Percentiles rank a stretch among this genome's conserved stretches.
phyloP scores from a whole-genome alignment of 2,113 vertebrate species.

The Nerophis ophidion region DNA sequence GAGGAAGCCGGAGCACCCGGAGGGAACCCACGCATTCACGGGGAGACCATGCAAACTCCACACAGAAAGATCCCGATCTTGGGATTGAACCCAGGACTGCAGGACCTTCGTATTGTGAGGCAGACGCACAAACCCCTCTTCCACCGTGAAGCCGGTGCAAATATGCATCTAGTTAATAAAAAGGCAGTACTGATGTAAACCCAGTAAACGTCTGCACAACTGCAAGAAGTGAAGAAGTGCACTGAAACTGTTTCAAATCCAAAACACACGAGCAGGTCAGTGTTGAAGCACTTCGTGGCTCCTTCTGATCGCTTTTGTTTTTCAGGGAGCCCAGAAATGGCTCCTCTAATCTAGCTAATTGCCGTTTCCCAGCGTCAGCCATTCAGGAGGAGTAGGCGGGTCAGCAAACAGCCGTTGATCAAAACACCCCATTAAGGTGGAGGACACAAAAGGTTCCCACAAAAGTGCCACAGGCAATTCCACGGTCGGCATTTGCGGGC shows the following conservation, averaged over 20 bases:
- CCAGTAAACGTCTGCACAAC: too few relatives aligned
- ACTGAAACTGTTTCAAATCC: not conserved
- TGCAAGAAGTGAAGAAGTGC: not conserved
- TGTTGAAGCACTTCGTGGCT: conserved; percentile 7
- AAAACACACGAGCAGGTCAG: conserved; percentile 3
- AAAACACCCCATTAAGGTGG: conserved; percentile 60
- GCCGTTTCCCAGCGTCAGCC: conserved; percentile 52
- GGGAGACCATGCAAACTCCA: too few relatives aligned
- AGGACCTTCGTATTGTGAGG: too few relatives aligned
- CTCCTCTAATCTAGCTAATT: conserved; percentile 67
- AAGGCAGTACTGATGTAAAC: too few relatives aligned
- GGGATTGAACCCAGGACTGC: too few relatives aligned
- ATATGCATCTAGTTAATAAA: too few relatives aligned
- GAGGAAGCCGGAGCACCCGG: too few relatives aligned
- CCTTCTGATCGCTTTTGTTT: conserved; percentile 22
- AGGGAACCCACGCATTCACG: too few relatives aligned
- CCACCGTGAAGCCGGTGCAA: too few relatives aligned
- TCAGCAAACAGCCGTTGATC: conserved; percentile 63
- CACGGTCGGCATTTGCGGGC: conserved; percentile 43
- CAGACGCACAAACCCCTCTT: too few relatives aligned
- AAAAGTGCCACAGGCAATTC: conserved; percentile 50
- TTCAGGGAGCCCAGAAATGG: conserved; percentile 38
- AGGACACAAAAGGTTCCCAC: conserved; percentile 58
- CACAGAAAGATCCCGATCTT: too few relatives aligned
- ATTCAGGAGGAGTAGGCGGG: conserved; percentile 48